Base-by-base conservation (phyloP, 2,797 vertebrate genomes). In the Tenualosa ilisha region DNA sequence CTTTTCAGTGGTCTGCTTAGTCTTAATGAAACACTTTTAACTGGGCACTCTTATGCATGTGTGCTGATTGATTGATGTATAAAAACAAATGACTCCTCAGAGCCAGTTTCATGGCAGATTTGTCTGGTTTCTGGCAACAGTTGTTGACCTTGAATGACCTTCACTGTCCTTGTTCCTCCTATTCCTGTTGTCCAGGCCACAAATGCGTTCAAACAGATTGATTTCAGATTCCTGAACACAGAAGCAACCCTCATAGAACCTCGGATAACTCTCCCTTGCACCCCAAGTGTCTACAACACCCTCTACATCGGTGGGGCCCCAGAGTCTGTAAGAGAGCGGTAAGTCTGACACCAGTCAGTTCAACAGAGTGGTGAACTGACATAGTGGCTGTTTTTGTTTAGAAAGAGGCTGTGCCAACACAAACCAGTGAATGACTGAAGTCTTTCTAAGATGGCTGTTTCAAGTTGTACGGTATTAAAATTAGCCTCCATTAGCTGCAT, bases 221-320 rank as follows among this genome's bases (percentile, higher is more conserved):
- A 43, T 68, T 75, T 90, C 6, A 46, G 51, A 37, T 59, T 86
- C 63, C 63, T 7, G 3, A 0, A 15, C 0, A 0, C 31, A 43
- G 8, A 12, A 0, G 6, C 43, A 13, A 53, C 20, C 13, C 17
- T 65, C 31, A 13, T 85, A 13, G 3, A 0, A 6, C 24, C 15
- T 17, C 17, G 11, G 1, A 31, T 68, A 26, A 7, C 8, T 11
- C 50, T 87, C 0, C 82, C 85, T 63, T 83, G 91, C 83, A 84
- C 54, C 40, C 86, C n/a, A n/a, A 87, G 87, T 24, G 12, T 56
- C 31, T 94, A 89, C 85, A 85, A 1, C 2, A 84, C 86, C 40
- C 97, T 94, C 82, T 97, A 96, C 40, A 90, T 97, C 11, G 97
- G 97, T 65, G 97, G 97, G 89, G 91, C 97, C 83, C 96, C 97